Percentiles rank a stretch among this genome's conserved stretches.
phyloP scores from a whole-genome alignment of 2,888 invertebrate species.

The Orthosia cruda region DNA sequence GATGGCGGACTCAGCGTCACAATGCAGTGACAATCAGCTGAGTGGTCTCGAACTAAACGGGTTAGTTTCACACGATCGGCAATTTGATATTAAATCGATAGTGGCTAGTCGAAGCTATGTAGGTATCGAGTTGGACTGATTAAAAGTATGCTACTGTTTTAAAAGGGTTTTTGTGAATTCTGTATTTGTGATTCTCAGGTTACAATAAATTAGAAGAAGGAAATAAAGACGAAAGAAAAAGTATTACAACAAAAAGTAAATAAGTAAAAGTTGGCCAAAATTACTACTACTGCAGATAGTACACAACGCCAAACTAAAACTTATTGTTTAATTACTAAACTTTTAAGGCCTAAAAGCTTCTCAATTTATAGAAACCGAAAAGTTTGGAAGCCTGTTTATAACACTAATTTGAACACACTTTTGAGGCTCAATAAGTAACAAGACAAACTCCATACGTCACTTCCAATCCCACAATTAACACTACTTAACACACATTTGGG shows the following conservation, averaged over 20 bases:
- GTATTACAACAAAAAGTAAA: too few relatives aligned
- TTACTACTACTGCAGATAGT: background rate
- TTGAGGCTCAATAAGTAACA: background rate
- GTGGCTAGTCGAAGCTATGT: background rate
- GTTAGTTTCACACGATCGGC: constrained; percentile 41
- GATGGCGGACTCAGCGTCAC: constrained; percentile 43
- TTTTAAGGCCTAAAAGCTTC: background rate
- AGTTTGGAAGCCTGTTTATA: too few relatives aligned
- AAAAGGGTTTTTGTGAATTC: too few relatives aligned
- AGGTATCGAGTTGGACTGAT: background rate
- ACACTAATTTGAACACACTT: too few relatives aligned
- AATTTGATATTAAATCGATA: constrained; percentile 51
- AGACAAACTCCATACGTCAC: constrained; percentile 1
- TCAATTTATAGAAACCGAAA: background rate
- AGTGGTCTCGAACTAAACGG: constrained; percentile 51
- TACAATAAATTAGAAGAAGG: too few relatives aligned
- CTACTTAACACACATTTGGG: constrained; percentile 34
- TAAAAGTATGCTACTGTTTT: too few relatives aligned
- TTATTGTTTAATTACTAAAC: background rate
- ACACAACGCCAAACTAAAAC: background rate
- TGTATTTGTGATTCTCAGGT: too few relatives aligned
- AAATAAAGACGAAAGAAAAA: too few relatives aligned
- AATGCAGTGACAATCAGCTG: constrained; percentile 61
- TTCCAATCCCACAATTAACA: constrained; percentile 24
- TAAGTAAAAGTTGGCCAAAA: background rate